A percentile compares a stretch with the other conserved stretches of the same genome.
Evolutionary conservation across 1,140 invertebrate genomes (phyloP).

Genomic region (Drosophila nigromelanica): DNA sequence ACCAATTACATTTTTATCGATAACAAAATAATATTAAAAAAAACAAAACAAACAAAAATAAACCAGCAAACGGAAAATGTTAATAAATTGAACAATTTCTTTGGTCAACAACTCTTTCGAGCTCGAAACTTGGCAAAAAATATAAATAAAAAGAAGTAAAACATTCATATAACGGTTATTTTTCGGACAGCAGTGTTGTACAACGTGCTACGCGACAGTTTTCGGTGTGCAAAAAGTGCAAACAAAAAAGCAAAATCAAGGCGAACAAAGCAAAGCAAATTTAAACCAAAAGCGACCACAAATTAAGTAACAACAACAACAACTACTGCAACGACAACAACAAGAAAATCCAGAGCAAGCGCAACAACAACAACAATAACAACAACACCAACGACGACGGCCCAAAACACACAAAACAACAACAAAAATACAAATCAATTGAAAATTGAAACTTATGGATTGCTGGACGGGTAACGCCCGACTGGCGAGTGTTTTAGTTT

Average conservation of each 20-base stretch:
- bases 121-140: conserved; percentile 27
- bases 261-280: neutral
- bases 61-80: conserved; percentile 27
- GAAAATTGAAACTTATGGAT: conserved; percentile 84
- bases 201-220: conserved; percentile 47
- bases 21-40: conserved; percentile 38
- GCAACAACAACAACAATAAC: conserved; percentile 36
- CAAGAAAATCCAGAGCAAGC: conserved; percentile 12
- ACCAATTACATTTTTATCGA: conserved; percentile 80
- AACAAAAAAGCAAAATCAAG: conserved; percentile 18
- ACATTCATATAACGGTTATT: conserved; percentile 35
- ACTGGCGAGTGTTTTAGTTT: conserved; percentile 84
- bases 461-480: conserved; percentile 84
- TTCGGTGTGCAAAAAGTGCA: conserved; percentile 62
- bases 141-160: conserved; percentile 14
- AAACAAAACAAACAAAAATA: conserved; percentile 26
- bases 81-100: conserved; percentile 40
- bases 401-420: conserved; percentile 30
- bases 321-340: conserved; percentile 46
- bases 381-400: conserved; percentile 45
- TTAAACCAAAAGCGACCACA: conserved; percentile 25
- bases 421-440: conserved; percentile 74
- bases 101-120: conserved; percentile 35
- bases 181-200: conserved; percentile 64
- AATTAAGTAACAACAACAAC: conserved; percentile 20